These are phyloP conservation scores for Tyria jacobaeae DNA, from an alignment of 2,888 invertebrate species.

Conservation along the genomic window DNA sequence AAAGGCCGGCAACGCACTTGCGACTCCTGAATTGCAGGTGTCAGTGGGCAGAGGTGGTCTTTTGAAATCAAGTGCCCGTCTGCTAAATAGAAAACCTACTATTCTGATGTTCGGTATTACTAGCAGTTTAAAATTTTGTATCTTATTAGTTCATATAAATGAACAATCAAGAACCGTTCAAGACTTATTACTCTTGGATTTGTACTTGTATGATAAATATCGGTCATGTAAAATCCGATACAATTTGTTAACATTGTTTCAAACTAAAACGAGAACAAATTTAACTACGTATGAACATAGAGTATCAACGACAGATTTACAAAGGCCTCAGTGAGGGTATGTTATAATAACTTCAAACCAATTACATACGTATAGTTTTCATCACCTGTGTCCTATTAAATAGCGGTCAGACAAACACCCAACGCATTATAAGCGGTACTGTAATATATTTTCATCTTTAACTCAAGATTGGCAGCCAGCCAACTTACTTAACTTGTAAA, in stretches of 20 bases:
- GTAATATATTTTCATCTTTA: constrained; percentile 43
- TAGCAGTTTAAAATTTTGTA: too few species aligned
- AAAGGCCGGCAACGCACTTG: too few species aligned
- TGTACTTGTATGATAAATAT: background rate
- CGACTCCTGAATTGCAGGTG: too few species aligned
- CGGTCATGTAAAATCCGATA: too few species aligned
- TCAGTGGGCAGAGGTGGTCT: too few species aligned
- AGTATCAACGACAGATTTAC: constrained; percentile 1
- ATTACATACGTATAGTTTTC: constrained; percentile 22
- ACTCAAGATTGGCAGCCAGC: constrained; percentile 26
- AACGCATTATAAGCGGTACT: constrained; percentile 28
- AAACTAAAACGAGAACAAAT: background rate
- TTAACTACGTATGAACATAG: background rate
- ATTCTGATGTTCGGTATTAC: too few species aligned
- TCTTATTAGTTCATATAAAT: too few species aligned
- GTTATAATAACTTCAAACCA: constrained; percentile 22
- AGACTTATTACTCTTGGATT: background rate
- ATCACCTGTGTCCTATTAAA: constrained; percentile 23
- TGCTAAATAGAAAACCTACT: too few species aligned
- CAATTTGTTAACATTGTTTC: background rate
- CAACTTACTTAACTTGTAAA: constrained; percentile 27
- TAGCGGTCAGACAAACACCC: constrained; percentile 7
- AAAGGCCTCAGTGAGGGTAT: background rate
- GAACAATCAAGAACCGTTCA: too few species aligned
- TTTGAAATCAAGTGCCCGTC: too few species aligned